Conservation (phyloP, 2,888 invertebrate genomes). For the Chouioia cunea region DNA sequence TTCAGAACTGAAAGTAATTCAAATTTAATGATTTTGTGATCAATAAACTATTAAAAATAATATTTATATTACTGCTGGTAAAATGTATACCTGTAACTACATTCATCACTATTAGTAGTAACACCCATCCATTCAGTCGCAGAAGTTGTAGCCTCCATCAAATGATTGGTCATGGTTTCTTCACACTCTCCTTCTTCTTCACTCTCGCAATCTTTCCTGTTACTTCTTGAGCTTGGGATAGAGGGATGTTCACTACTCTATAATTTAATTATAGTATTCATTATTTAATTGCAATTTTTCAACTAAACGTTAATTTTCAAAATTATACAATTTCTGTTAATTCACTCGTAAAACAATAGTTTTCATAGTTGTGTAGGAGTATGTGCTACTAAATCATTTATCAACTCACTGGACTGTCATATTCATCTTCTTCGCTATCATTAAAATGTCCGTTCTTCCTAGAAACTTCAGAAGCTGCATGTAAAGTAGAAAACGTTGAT, state of each 20-base stretch:
- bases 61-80: not conserved
- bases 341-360: not conserved
- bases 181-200: slow-evolving; percentile 75
- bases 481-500: slow-evolving; percentile 56
- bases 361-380: not conserved
- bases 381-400: slow-evolving; percentile 1
- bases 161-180: slow-evolving; percentile 73
- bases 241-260: slow-evolving; percentile 54
- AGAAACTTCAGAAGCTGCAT: slow-evolving; percentile 55
- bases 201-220: slow-evolving; percentile 69
- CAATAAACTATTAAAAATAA: slow-evolving; percentile 9
- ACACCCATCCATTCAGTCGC: slow-evolving; percentile 90
- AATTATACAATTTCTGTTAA: not conserved
- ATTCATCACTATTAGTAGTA: slow-evolving; percentile 89
- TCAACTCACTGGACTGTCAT: slow-evolving; percentile 55
- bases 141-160: slow-evolving; percentile 73
- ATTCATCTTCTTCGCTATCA: slow-evolving; percentile 54
- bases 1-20: slow-evolving; percentile 73
- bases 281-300: too few species aligned
- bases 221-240: slow-evolving; percentile 52
- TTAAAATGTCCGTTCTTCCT: slow-evolving; percentile 54
- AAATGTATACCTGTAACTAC: slow-evolving; percentile 75
- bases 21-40: slow-evolving; percentile 3
- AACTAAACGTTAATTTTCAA: slow-evolving; percentile 14
- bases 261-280: slow-evolving; percentile 15